Percentiles rank a stretch among this genome's conserved stretches.
phyloP scores from a whole-genome alignment of 1,140 invertebrate genomes.

The Hyles euphorbiae region DNA sequence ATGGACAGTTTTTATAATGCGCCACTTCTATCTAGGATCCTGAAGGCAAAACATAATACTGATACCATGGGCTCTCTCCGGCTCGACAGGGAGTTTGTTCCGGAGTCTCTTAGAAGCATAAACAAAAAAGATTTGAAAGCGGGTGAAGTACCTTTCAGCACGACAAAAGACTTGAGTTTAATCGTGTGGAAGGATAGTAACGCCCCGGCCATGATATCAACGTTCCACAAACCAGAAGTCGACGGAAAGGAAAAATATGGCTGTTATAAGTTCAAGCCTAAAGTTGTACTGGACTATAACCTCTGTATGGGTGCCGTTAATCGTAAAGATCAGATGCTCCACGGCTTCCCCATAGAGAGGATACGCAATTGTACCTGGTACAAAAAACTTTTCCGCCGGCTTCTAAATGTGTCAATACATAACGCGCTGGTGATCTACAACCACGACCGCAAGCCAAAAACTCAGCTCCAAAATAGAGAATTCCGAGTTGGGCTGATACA shows the following conservation, averaged over 20 bases:
- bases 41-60: constrained; percentile 18
- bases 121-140: constrained; percentile 15
- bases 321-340: no score
- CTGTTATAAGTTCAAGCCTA: no score
- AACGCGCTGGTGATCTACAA: not conserved
- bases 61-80: constrained; percentile 22
- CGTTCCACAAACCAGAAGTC: no score
- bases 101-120: constrained; percentile 8
- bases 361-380: not conserved
- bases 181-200: constrained; percentile 21
- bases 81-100: constrained; percentile 15
- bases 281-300: no score
- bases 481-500: not conserved
- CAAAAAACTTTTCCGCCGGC: no score
- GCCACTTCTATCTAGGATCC: constrained; percentile 18
- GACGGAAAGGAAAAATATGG: no score
- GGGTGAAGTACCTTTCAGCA: constrained; percentile 17
- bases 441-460: not conserved
- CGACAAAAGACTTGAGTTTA: constrained; percentile 20
- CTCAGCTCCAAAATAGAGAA: not conserved
- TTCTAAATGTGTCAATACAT: not conserved
- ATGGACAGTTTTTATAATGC: constrained; percentile 26
- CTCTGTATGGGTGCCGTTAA: no score
- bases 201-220: not conserved
- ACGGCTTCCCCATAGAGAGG: no score